Evolutionary conservation across 2,797 vertebrate genomes (phyloP).

Genomic region (Molossus molossus): DNA sequence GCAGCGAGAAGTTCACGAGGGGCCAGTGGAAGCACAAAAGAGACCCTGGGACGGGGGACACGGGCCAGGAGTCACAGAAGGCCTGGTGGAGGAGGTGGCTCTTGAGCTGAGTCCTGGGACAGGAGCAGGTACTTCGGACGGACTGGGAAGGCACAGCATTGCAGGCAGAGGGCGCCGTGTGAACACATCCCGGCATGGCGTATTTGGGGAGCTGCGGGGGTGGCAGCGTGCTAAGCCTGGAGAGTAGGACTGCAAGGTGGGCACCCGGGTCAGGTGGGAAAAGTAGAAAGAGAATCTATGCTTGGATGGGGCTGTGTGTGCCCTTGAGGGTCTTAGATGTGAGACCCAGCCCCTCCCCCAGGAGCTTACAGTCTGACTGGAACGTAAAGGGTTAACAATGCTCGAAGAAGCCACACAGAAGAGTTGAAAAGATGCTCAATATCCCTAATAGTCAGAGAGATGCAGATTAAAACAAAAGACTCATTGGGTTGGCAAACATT

Average conservation of each 20-base stretch:
- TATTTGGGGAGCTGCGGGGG: background rate
- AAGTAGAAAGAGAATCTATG: background rate
- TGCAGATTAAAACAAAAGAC: background rate
- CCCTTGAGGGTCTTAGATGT: background rate
- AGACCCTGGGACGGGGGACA: background rate
- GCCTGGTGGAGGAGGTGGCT: background rate
- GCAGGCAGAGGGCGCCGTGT: background rate
- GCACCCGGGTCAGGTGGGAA: background rate
- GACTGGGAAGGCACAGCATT: background rate
- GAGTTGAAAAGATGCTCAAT: background rate
- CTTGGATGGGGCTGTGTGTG: too few species aligned
- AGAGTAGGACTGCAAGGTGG: background rate
- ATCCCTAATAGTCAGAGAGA: background rate
- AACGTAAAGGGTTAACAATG: background rate
- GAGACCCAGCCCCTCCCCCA: background rate
- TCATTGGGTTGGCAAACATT: background rate
- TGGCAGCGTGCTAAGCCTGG: background rate
- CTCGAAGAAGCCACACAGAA: background rate
- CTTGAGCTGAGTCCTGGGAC: background rate
- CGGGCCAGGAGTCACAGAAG: background rate
- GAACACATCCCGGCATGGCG: fast-evolving
- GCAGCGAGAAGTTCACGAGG: background rate
- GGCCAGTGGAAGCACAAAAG: background rate
- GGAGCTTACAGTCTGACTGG: background rate
- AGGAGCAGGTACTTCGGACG: too few species aligned